These are phyloP conservation scores for Ormyrus pomaceus DNA, from an alignment of 2,888 invertebrate species.

Conservation along the genomic window DNA sequence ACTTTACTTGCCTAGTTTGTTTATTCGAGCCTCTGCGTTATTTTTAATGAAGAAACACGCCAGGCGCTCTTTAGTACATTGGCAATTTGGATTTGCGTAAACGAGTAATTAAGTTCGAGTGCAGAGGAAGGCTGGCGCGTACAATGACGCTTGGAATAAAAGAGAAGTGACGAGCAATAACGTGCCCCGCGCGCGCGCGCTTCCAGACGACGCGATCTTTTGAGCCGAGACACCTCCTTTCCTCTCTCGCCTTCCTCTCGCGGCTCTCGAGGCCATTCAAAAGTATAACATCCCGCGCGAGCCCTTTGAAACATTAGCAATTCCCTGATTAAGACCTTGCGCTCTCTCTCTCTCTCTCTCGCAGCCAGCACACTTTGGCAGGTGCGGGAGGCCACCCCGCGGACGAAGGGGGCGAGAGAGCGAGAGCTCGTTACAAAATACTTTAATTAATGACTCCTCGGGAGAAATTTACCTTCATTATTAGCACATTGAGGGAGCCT, in stretches of 20 bases:
- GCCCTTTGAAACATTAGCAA: conserved; percentile 72
- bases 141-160: too few relatives aligned
- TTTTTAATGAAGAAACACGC: too few relatives aligned
- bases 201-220: too few relatives aligned
- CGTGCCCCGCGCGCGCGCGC: too few relatives aligned
- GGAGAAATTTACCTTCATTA: conserved; percentile 74
- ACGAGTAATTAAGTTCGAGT: too few relatives aligned
- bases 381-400: neutral
- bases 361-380: neutral
- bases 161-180: too few relatives aligned
- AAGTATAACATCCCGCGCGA: conserved; percentile 64
- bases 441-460: conserved; percentile 74
- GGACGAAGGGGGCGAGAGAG: conserved; percentile 29
- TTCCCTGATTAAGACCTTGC: conserved; percentile 69
- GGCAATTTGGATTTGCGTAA: too few relatives aligned
- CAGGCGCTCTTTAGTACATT: too few relatives aligned
- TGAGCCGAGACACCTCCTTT: neutral
- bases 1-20: too few relatives aligned
- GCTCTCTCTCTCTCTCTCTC: neutral
- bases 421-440: conserved; percentile 68
- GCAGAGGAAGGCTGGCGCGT: too few relatives aligned
- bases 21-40: too few relatives aligned
- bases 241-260: conserved; percentile 20
- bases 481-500: conserved; percentile 70
- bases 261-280: conserved; percentile 57